Evolutionary conservation across 2,113 vertebrate species (phyloP).

Genomic region (Malaclemys terrapin): DNA sequence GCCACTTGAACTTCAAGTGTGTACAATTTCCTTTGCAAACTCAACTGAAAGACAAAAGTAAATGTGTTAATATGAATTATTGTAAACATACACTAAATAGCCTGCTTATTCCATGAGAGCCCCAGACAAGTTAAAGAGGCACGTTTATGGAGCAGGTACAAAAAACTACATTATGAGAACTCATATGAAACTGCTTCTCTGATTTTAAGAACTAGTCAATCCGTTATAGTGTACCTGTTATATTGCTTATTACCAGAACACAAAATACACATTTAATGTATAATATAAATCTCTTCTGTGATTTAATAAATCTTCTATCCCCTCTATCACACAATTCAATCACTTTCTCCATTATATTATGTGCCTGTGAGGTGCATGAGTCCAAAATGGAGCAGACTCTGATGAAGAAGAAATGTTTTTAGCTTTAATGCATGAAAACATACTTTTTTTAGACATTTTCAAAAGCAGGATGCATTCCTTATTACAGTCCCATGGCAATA

Average conservation of each 20-base stretch:
- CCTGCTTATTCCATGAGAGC: constrained; percentile 7
- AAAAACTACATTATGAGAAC: background rate
- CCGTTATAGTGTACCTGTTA: background rate
- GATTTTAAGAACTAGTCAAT: constrained; percentile 24
- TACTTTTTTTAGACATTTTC: background rate
- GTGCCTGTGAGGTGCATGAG: fast-evolving
- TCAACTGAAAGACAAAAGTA: constrained; percentile 16
- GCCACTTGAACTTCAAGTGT: background rate
- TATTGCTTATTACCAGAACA: background rate
- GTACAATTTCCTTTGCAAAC: constrained; percentile 2
- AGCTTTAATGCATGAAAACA: background rate
- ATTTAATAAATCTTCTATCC: background rate
- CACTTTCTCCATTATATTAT: background rate
- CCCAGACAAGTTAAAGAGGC: background rate
- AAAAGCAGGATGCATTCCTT: background rate
- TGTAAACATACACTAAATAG: background rate
- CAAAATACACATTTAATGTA: background rate
- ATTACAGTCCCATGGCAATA: background rate
- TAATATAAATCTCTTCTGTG: background rate
- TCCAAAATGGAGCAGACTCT: background rate
- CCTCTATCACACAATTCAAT: background rate
- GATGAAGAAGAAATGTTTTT: background rate
- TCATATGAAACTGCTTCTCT: fast-evolving
- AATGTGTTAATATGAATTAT: background rate
- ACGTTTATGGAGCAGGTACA: background rate